Conservation (phyloP, 2,888 invertebrate genomes). For the Tiphia femorata region DNA sequence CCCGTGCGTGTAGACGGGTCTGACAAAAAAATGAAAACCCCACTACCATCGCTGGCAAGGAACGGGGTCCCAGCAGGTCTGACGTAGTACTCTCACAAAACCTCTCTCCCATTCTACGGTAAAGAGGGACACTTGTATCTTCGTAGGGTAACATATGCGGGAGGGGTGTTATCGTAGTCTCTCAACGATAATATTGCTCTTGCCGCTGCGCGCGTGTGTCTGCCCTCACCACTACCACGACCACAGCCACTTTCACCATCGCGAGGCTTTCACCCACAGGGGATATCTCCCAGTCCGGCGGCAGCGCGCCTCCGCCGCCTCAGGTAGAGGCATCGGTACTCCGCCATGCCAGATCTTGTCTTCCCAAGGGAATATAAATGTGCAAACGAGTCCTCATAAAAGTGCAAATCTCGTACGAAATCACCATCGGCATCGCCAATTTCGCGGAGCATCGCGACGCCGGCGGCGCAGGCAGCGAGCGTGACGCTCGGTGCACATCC, state of each 20-base stretch:
- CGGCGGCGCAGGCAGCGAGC: too few relatives aligned
- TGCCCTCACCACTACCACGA: slow-evolving; percentile 33
- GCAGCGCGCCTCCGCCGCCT: slow-evolving; percentile 22
- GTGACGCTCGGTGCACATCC: too few relatives aligned
- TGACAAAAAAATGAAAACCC: too few relatives aligned
- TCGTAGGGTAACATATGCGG: slow-evolving; percentile 53
- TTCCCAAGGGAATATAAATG: slow-evolving; percentile 5
- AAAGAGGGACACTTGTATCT: slow-evolving; percentile 35
- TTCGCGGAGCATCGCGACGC: slow-evolving; percentile 4
- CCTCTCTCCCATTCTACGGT: slow-evolving; percentile 18
- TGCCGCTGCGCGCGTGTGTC: slow-evolving; percentile 38
- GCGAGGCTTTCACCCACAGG: slow-evolving; percentile 10
- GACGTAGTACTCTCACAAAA: too few relatives aligned
- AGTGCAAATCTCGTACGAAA: slow-evolving; percentile 17
- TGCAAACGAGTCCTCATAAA: slow-evolving; percentile 15
- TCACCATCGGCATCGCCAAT: slow-evolving; percentile 18
- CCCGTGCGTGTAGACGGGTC: too few relatives aligned
- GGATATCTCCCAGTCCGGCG: slow-evolving; percentile 36
- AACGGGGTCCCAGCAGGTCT: too few relatives aligned
- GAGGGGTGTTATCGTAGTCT: slow-evolving; percentile 57
- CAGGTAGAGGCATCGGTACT: not conserved
- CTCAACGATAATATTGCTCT: slow-evolving; percentile 60
- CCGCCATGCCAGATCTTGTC: not conserved
- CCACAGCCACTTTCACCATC: slow-evolving; percentile 14
- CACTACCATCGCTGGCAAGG: too few relatives aligned